Base-by-base conservation (phyloP, 2,113 vertebrate species). In the Brachionichthys hirsutus region DNA sequence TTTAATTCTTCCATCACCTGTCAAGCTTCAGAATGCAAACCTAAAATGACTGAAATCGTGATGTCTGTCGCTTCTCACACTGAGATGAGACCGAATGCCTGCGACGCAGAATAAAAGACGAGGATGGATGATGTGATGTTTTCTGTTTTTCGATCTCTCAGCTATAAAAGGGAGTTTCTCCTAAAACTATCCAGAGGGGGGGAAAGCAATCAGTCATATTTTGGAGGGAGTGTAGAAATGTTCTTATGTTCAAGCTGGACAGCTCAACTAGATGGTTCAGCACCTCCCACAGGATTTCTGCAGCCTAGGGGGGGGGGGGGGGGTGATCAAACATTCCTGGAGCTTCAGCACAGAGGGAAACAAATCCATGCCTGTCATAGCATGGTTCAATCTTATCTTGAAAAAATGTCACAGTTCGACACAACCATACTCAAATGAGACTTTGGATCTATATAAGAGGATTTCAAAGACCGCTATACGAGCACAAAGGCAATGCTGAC, bases 101-200 rank as follows among this genome's bases (percentile, higher is more conserved):
- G 42, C 69, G 55, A 55, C 34, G 9, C 10, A 17, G 45, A 60
- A 70, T 24, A 66, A 68, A 38, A 42, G n/a, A n/a, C 0, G 11
- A 57, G 53, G 69, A 67, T 24, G 57, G 53, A 80, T 58, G 68
- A 62, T 9, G 67, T 73, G 64, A 46, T 51, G 19, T 55, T 52
- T 17, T 62, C 60, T 51, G 44, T 45, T 24, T 44, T 42, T 36
- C 41, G 43, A 36, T 60, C 10, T 42, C 15, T 56, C 9, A 15
- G 42, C 43, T 45, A 41, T 19, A 1, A 54, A 14, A 48, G 22
- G 42, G 46, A 62, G 52, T n/a, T 40, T 41, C 34, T 59, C 41
- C 13, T 11, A 38, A 66, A 61, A 36, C 55, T 50, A 9, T 3
- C n/a, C 20, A 13, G 4, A 17, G 52, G 63, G 52, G 63, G 52